Base-by-base conservation (phyloP, 2,888 invertebrate species). In the Achlya flavicornis region DNA sequence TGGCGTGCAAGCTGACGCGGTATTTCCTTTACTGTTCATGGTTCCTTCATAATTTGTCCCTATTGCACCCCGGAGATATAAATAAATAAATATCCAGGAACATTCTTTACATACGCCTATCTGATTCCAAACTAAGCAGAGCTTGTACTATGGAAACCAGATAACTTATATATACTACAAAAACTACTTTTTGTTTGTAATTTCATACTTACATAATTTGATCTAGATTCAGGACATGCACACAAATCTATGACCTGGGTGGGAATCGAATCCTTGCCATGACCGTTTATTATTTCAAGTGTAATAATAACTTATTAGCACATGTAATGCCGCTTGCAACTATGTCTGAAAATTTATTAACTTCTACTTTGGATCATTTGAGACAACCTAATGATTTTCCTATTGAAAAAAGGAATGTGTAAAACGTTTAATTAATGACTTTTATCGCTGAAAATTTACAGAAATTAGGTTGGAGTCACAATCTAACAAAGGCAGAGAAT, bases 11-110 rank as follows among this genome's bases (percentile, higher is more conserved):
- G 69, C 67, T 61, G 61, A 58, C 66, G 61, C 67, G 66, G 70
- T 64, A 61, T 68, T 70, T 67, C 72, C 74, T 75, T 72, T 75
- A 67, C 72, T 70, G 68, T 63, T 58, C 67, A 72, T 62, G 78
- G 75, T 75, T 75, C 85, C 75, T 61, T 64, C 64, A 62, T 75
- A 71, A 76, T 82, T 82, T 81, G 83, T 73, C 53, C 72, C 65
- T 63, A 69, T 71, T 66, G 66, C 43, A 60, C 68, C 63, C 66
- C 65, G 64, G 66, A 69, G 69, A 69, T 71, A 72, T 75, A 77
- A 69, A 78, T 76, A 75, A 74, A n/a, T n/a, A 10, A 38, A 38
- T 38, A 38, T 38, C 10, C 76, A 72, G 67, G 65, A 63, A 26
- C 26, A 26, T 26, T 26, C 26, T 26, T 26, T 2, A 26, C 26